Evolutionary conservation across 2,797 vertebrate genomes (phyloP).

Genomic region (Spinibarbus caldwelli): DNA sequence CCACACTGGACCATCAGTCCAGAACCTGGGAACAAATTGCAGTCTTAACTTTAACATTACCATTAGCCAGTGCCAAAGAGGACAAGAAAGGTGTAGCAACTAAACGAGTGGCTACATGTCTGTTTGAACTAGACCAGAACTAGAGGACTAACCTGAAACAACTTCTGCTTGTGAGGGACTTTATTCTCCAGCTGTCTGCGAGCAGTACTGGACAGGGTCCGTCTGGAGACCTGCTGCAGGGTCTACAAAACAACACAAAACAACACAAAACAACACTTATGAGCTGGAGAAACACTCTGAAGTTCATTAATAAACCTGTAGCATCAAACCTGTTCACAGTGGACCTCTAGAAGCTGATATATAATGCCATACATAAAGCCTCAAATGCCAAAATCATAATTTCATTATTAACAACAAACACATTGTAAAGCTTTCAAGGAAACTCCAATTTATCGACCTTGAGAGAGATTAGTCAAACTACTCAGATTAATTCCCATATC

Average conservation of each 20-base stretch:
- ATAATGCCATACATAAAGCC: neutral
- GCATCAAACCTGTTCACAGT: neutral
- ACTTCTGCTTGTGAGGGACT: conserved; percentile 81
- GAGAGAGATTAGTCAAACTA: neutral
- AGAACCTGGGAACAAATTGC: conserved; percentile 65
- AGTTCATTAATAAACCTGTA: neutral
- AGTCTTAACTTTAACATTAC: conserved; percentile 54
- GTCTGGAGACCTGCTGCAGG: conserved; percentile 75
- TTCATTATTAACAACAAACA: neutral
- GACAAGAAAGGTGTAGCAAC: neutral
- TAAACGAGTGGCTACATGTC: neutral
- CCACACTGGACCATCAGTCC: conserved; percentile 60
- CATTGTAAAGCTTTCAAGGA: neutral
- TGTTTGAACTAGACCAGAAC: neutral
- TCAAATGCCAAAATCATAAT: neutral
- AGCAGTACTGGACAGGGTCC: conserved; percentile 77
- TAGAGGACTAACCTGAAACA: conserved; percentile 81
- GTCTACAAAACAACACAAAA: conserved; percentile 70
- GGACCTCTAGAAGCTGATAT: neutral
- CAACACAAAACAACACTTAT: neutral
- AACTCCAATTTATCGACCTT: neutral
- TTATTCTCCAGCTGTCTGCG: conserved; percentile 78
- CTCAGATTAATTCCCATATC: neutral
- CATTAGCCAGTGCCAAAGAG: neutral
- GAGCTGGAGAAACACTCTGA: neutral